Conservation (phyloP, 2,113 vertebrate species). For the Zapornia atra region DNA sequence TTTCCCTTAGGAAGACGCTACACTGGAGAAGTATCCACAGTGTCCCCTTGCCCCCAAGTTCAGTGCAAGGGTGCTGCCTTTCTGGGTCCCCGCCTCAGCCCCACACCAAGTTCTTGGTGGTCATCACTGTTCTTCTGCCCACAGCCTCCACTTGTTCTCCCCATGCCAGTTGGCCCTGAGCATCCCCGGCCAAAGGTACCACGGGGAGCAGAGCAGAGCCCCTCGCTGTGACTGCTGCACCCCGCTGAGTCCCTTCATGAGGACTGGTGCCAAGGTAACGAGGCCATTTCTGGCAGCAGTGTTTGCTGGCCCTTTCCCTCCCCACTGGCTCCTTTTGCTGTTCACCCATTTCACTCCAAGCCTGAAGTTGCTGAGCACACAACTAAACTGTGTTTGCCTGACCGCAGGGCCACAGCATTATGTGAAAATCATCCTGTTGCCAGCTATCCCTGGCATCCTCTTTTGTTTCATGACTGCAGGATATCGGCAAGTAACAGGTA, state of each 20-base stretch:
- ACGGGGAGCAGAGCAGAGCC: neutral
- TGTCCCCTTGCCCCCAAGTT: neutral
- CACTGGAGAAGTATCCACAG: slow-evolving; percentile 28
- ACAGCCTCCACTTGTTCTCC: neutral
- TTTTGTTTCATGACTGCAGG: neutral
- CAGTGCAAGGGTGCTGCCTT: slow-evolving; percentile 28
- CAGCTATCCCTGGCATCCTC: neutral
- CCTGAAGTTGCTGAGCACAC: neutral
- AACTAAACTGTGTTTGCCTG: neutral
- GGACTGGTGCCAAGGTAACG: neutral
- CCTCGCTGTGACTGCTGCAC: neutral
- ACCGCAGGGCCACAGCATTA: neutral
- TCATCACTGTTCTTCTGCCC: neutral
- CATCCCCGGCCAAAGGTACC: neutral
- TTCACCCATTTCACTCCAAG: neutral
- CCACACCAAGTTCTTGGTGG: neutral
- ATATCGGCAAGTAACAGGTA: neutral
- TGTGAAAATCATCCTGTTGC: neutral
- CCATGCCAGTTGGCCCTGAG: neutral
- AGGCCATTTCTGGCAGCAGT: neutral
- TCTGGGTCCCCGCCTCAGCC: slow-evolving; percentile 12
- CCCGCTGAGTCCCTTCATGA: neutral
- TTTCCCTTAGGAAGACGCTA: slow-evolving; percentile 64
- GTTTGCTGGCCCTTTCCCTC: neutral
- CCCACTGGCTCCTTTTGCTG: neutral